phyloP scores from a whole-genome alignment of 2,113 vertebrate species.

The Heptranchias perlo region DNA sequence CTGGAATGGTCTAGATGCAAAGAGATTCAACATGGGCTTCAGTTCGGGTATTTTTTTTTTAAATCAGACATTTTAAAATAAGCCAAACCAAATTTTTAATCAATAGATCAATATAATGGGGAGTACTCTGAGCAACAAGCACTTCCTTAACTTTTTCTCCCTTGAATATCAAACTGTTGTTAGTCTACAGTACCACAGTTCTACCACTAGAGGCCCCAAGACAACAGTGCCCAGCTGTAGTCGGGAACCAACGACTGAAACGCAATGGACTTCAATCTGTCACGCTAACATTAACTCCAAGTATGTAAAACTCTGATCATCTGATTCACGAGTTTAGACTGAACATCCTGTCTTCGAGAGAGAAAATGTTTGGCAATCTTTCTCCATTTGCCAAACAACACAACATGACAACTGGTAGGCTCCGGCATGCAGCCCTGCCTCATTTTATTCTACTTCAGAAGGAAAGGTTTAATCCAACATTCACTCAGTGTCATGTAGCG shows the following conservation, averaged over 20 bases:
- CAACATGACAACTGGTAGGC: neutral
- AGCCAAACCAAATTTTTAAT: neutral
- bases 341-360: neutral
- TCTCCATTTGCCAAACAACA: neutral
- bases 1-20: neutral
- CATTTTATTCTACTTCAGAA: neutral
- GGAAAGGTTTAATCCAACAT: neutral
- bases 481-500: neutral
- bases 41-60: neutral
- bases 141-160: neutral
- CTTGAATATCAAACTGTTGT: neutral
- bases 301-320: neutral
- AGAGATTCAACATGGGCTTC: neutral
- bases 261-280: neutral
- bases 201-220: neutral
- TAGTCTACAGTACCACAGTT: neutral
- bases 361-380: neutral
- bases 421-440: neutral
- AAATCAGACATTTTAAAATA: neutral
- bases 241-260: neutral
- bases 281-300: neutral
- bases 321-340: neutral
- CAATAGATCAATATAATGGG: neutral
- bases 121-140: neutral
- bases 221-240: neutral